Conservation (phyloP, 2,888 invertebrate genomes). For the Drosophila borborema region DNA sequence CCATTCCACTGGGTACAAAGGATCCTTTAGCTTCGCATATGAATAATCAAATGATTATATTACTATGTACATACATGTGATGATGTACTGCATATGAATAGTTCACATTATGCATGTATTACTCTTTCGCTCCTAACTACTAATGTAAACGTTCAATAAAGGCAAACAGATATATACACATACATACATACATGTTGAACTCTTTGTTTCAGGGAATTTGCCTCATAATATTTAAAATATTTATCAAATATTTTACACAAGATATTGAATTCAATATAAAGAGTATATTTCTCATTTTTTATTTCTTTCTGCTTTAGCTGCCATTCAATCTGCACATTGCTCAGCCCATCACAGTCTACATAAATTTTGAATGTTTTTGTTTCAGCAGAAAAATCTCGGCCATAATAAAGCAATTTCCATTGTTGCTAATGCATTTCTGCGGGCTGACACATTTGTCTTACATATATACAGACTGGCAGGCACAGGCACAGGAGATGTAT, state of each 20-base stretch:
- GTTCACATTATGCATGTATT: constrained; percentile 6
- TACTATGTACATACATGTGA: constrained; percentile 2
- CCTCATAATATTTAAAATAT: too few relatives aligned
- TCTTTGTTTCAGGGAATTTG: neutral
- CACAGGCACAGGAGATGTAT: neutral
- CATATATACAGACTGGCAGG: neutral
- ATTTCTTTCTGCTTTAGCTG: neutral
- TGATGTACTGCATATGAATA: constrained; percentile 8
- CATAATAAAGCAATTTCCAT: constrained; percentile 48
- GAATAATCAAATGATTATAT: constrained; percentile 5
- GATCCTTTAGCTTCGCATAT: constrained; percentile 14
- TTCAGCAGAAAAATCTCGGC: neutral
- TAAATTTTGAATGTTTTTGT: constrained; percentile 4
- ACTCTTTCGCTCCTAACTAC: neutral
- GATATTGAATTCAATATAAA: too few relatives aligned
- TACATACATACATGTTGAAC: neutral
- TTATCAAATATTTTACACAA: too few relatives aligned
- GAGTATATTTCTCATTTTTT: too few relatives aligned
- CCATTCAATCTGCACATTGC: neutral
- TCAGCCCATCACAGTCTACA: neutral
- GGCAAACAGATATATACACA: constrained; percentile 10
- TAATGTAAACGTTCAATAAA: constrained; percentile 24
- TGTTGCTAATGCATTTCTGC: constrained; percentile 34
- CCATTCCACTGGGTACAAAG: constrained; percentile 4
- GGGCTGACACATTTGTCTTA: constrained; percentile 21